These are phyloP conservation scores for Opisthocomus hoazin DNA, from an alignment of 2,113 vertebrate genomes.

Conservation along the genomic window DNA sequence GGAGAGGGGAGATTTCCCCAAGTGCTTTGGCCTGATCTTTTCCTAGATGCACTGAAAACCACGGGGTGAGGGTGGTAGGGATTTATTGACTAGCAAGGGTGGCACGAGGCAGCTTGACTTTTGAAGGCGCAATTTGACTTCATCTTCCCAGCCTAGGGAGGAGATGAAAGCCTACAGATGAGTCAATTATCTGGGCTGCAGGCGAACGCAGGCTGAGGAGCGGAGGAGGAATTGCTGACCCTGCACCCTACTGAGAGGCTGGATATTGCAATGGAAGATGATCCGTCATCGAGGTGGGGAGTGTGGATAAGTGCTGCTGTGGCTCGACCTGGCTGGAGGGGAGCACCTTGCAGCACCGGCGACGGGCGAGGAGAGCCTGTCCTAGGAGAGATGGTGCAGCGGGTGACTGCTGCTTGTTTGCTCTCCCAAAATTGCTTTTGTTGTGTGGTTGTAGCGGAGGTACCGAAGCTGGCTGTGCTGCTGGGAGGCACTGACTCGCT, in stretches of 20 bases:
- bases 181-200: neutral
- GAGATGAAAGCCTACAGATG: neutral
- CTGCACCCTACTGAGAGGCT: neutral
- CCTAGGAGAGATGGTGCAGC: neutral
- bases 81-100: neutral
- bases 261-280: neutral
- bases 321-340: neutral
- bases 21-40: neutral
- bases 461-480: neutral
- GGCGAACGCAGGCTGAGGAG: neutral
- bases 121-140: neutral
- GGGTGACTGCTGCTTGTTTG: neutral
- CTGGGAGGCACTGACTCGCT: neutral
- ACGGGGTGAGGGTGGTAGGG: neutral
- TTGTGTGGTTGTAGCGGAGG: no score
- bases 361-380: neutral
- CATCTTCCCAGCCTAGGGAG: neutral
- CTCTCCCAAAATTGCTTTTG: neutral
- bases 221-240: neutral
- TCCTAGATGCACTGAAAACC: neutral
- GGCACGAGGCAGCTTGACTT: neutral
- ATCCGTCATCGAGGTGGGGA: neutral
- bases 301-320: neutral
- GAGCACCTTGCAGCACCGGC: accelerated
- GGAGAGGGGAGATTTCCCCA: neutral